These are phyloP conservation scores for Popillia japonica DNA, from an alignment of 1,140 invertebrate species.

Conservation along the genomic window DNA sequence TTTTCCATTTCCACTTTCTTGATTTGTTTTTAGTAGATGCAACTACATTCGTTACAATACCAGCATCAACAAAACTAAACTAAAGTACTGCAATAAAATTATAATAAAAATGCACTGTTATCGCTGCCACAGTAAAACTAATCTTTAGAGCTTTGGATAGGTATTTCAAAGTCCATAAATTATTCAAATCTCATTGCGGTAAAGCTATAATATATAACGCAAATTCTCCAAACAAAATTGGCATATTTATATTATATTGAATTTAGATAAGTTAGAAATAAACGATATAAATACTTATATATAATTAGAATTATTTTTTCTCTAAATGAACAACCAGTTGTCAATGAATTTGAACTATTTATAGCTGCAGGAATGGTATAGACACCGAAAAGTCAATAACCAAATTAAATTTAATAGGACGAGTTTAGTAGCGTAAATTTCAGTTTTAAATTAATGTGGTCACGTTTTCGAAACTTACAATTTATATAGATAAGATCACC, in stretches of 20 bases:
- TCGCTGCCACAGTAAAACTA: too few species aligned
- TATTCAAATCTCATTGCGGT: not conserved
- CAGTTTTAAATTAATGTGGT: slow-evolving; percentile 14
- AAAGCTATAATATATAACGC: not conserved
- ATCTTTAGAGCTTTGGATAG: not conserved
- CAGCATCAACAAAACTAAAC: too few species aligned
- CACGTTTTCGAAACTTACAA: not conserved
- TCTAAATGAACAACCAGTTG: not conserved
- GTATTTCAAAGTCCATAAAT: not conserved
- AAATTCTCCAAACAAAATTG: not conserved
- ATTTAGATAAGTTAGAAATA: not conserved
- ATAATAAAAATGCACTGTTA: too few species aligned
- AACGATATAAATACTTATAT: not conserved
- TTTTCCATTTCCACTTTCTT: too few species aligned
- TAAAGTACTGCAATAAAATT: too few species aligned
- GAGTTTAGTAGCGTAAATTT: not conserved
- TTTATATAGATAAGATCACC: slow-evolving; percentile 19
- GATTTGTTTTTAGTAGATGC: too few species aligned
- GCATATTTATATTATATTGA: not conserved
- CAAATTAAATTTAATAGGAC: slow-evolving; percentile 30
- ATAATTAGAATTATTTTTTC: not conserved
- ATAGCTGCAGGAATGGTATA: not conserved
- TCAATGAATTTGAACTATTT: not conserved
- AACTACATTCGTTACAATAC: too few species aligned
- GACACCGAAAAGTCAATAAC: not conserved